Base-by-base conservation (phyloP, 2,113 vertebrate species). In the Mastomys natalensis region DNA sequence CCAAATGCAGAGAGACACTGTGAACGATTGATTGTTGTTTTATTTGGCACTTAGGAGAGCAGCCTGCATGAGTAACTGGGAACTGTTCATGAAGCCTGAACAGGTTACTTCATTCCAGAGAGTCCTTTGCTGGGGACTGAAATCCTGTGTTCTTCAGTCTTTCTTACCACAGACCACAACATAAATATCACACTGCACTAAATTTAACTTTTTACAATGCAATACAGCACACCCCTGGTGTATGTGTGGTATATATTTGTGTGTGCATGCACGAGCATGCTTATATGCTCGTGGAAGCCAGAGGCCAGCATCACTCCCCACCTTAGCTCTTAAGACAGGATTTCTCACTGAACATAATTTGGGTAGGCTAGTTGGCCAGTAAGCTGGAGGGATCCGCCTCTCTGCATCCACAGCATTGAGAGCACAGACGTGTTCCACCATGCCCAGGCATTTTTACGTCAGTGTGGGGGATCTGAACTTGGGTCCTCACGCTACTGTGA, bases 41-140 rank as follows among this genome's bases (percentile, higher is more conserved):
- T 81, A 40, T 4, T 60, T 40, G n/a, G 55, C 55, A 29, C 55
- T 60, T 84, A 55, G 17, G 24, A 62, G 58, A 48, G 3, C 51
- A 62, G 22, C 45, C 19, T 64, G 10, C 31, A 40, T 86, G 64
- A 16, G 13, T 29, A 72, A 70, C 53, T 19, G 4, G 60, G 11
- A 1, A 0, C 15, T 7, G 37, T 48, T 37, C 5, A 8, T 26
- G 11, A 10, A 11, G 13, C 9, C 0, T 6, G 60, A 12, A 7
- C 29, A 4, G 9, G 7, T 10, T 5, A 10, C 7, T 66, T 24
- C 21, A 15, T 45, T 62, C 16, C 2, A 80, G 11, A 4, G 12
- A 88, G 31, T 51, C 58, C 84, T 58, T 73, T 15, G 11, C 0
- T 51, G 87, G 81, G 53, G 72, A 45, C 7, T 22, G 78, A 51